A percentile compares a stretch with the other conserved stretches of the same genome.
Evolutionary conservation across 2,797 vertebrate genomes (phyloP).

Genomic region (Anguilla obscura): DNA sequence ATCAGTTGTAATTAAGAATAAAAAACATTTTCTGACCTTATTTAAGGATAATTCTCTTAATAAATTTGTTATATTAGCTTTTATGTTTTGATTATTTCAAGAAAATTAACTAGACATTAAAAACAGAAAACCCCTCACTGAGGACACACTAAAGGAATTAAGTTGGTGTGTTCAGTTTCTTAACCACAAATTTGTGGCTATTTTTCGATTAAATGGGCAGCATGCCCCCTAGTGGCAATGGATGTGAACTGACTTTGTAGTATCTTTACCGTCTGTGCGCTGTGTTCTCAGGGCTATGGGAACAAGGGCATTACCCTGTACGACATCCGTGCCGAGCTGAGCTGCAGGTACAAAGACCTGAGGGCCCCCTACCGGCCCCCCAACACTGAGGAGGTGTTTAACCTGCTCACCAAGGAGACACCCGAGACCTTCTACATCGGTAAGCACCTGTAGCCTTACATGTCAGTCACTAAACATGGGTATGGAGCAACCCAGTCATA

Average conservation of each 20-base stretch:
- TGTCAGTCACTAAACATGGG: not conserved
- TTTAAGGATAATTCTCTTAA: no score
- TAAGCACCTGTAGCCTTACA: slow-evolving; percentile 51
- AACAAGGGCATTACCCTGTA: slow-evolving; percentile 99
- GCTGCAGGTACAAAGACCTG: slow-evolving; percentile 97
- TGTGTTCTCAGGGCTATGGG: slow-evolving; percentile 83
- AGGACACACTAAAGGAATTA: no score
- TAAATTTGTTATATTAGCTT: no score
- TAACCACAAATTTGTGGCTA: no score
- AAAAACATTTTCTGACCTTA: no score
- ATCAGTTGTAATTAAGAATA: no score
- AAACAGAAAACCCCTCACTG: no score
- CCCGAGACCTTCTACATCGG: slow-evolving; percentile 99
- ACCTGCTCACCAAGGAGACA: slow-evolving; percentile 97
- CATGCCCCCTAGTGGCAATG: no score
- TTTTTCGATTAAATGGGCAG: no score
- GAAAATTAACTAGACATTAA: no score
- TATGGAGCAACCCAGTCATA: not conserved
- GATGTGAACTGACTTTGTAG: not conserved
- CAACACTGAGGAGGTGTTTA: slow-evolving; percentile 97
- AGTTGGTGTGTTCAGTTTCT: no score
- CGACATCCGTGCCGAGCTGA: slow-evolving; percentile 95
- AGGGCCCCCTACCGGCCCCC: slow-evolving; percentile 88
- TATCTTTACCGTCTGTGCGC: not conserved
- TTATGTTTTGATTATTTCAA: no score